Conservation (phyloP, 2,888 invertebrate genomes). For the Byasa hedistus region DNA sequence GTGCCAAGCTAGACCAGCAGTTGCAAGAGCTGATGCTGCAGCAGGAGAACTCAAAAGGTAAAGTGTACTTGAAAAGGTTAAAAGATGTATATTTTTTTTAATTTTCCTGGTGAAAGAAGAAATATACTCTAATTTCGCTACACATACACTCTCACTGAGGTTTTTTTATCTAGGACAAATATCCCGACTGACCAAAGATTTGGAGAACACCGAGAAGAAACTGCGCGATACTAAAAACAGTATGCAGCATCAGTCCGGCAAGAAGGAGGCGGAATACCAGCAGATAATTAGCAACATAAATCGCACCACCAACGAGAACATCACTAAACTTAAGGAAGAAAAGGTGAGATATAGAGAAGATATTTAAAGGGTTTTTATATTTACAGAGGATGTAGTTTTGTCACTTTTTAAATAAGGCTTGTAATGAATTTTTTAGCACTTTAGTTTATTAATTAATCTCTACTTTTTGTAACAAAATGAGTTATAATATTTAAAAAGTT, state of each 20-base stretch:
- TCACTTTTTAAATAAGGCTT: too few species aligned
- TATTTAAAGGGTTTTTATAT: too few species aligned
- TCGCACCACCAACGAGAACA: conserved; percentile 85
- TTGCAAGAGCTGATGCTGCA: conserved; percentile 88
- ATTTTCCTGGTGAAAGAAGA: too few species aligned
- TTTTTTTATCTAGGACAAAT: conserved; percentile 79
- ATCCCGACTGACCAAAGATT: conserved; percentile 85
- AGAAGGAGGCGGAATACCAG: conserved; percentile 89
- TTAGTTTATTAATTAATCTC: too few species aligned
- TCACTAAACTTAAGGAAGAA: conserved; percentile 88
- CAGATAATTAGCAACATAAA: conserved; percentile 86
- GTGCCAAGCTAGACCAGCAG: conserved; percentile 87
- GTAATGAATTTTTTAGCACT: too few species aligned
- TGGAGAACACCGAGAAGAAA: conserved; percentile 85
- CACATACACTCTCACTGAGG: too few species aligned
- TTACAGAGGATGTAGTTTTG: too few species aligned
- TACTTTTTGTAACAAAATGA: too few species aligned
- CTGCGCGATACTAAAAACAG: conserved; percentile 83
- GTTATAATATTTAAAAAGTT: too few species aligned
- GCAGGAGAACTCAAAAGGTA: conserved; percentile 87
- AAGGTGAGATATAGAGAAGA: conserved; percentile 66
- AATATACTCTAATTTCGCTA: too few species aligned
- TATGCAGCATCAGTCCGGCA: conserved; percentile 85
- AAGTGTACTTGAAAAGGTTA: too few species aligned
- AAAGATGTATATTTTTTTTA: too few species aligned